These are phyloP conservation scores for Hemistola chrysoprasaria DNA, from an alignment of 2,888 invertebrate genomes.

Conservation along the genomic window DNA sequence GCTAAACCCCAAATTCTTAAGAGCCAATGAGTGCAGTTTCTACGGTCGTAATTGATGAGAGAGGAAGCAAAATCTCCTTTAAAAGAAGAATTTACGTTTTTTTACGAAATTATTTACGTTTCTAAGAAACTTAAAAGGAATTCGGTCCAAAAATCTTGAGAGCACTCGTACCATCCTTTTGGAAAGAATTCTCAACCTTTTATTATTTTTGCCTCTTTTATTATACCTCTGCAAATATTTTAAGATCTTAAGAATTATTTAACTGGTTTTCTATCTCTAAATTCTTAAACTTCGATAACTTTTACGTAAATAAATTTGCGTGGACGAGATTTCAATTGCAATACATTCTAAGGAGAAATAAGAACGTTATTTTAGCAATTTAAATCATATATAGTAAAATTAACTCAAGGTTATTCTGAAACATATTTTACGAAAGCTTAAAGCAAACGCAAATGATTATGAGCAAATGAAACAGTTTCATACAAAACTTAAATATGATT, in stretches of 20 bases:
- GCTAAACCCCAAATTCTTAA: neutral
- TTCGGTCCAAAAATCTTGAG: slow-evolving; percentile 39
- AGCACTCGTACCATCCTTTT: slow-evolving; percentile 37
- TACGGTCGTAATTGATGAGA: slow-evolving; percentile 36
- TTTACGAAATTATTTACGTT: slow-evolving; percentile 44
- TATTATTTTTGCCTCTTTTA: slow-evolving; percentile 35
- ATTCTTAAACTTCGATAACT: slow-evolving; percentile 15
- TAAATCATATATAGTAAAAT: too few species aligned
- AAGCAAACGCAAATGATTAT: neutral
- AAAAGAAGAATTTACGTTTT: slow-evolving; percentile 40
- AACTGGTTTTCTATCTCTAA: slow-evolving; percentile 12
- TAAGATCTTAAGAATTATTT: slow-evolving; percentile 14
- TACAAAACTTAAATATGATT: slow-evolving; percentile 1
- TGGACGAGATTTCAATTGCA: neutral
- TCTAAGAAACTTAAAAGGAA: slow-evolving; percentile 39
- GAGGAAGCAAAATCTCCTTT: slow-evolving; percentile 35
- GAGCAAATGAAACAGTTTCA: slow-evolving; percentile 1
- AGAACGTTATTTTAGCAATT: slow-evolving; percentile 5
- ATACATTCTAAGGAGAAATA: slow-evolving; percentile 3
- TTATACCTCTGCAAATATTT: slow-evolving; percentile 21
- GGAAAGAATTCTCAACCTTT: slow-evolving; percentile 40
- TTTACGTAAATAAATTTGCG: slow-evolving; percentile 19
- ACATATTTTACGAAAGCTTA: too few species aligned
- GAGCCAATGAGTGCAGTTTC: slow-evolving; percentile 5
- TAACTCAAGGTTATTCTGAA: too few species aligned